A percentile compares a stretch with the other conserved stretches of the same genome.
Evolutionary conservation across 1,140 invertebrate species (phyloP).

Genomic region (Homarus americanus): DNA sequence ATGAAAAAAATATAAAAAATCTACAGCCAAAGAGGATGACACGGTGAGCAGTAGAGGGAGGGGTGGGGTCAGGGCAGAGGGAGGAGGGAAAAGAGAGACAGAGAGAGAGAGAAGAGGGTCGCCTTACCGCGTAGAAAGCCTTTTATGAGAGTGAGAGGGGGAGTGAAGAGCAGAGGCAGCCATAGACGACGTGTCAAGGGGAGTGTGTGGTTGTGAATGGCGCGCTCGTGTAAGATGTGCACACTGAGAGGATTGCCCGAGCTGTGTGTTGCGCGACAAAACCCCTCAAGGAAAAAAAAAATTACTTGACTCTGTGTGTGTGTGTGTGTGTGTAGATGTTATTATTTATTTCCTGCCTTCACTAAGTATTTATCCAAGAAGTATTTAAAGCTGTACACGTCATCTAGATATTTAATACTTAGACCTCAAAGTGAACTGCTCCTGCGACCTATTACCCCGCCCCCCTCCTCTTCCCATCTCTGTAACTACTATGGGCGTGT

Average conservation of each 20-base stretch:
- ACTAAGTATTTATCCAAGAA: no score
- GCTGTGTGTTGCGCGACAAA: slow-evolving; percentile 32
- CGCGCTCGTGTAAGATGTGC: slow-evolving; percentile 3
- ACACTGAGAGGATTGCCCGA: slow-evolving; percentile 30
- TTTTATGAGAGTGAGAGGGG: slow-evolving; percentile 10
- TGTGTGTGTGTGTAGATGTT: no score
- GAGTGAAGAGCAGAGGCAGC: neutral
- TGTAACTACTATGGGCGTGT: no score
- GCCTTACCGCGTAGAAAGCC: neutral
- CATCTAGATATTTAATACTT: no score
- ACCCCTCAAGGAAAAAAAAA: slow-evolving; percentile 29
- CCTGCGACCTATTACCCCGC: no score
- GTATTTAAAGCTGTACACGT: no score
- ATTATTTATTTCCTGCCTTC: no score
- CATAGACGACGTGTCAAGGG: slow-evolving; percentile 25
- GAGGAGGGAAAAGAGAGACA: neutral
- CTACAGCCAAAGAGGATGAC: neutral
- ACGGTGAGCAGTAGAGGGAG: neutral
- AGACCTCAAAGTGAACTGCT: no score
- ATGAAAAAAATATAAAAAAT: no score
- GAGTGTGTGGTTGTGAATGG: slow-evolving; percentile 28
- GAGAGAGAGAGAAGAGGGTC: neutral
- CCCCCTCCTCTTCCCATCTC: no score
- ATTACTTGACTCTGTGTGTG: no score
- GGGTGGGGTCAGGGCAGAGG: neutral